phyloP scores from a whole-genome alignment of 2,888 invertebrate genomes.

The Saturnia pavonia region DNA sequence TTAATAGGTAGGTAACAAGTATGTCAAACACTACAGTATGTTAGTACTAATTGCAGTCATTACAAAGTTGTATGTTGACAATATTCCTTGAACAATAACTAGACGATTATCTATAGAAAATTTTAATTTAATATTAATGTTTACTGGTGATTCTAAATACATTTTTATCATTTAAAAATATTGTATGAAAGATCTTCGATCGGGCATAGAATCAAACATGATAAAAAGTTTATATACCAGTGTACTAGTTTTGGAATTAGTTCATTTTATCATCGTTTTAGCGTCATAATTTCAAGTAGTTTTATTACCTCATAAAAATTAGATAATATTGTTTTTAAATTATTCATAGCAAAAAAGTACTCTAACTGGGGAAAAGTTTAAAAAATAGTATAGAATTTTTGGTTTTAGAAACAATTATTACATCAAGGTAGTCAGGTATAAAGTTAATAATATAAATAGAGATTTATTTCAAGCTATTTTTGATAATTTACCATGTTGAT shows the following conservation, averaged over 20 bases:
- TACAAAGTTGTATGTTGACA: neutral
- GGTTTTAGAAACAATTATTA: too few species aligned
- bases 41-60: neutral
- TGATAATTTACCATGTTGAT: too few species aligned
- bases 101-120: neutral
- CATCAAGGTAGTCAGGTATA: too few species aligned
- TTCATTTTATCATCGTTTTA: neutral
- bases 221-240: neutral
- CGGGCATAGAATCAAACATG: neutral
- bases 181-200: neutral
- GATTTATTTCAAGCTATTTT: too few species aligned
- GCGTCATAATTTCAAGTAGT: neutral
- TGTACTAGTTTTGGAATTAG: neutral
- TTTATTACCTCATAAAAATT: neutral
- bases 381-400: too few species aligned
- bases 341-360: too few species aligned
- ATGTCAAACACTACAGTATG: conserved; percentile 6
- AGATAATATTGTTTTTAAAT: too few species aligned
- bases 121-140: neutral
- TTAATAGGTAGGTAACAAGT: conserved; percentile 26
- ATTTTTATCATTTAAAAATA: neutral
- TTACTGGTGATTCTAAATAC: neutral
- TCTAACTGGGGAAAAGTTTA: too few species aligned
- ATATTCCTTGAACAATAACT: neutral
- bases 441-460: too few species aligned